Evolutionary conservation across 2,113 vertebrate species (phyloP).

Genomic region (Pteronura brasiliensis): DNA sequence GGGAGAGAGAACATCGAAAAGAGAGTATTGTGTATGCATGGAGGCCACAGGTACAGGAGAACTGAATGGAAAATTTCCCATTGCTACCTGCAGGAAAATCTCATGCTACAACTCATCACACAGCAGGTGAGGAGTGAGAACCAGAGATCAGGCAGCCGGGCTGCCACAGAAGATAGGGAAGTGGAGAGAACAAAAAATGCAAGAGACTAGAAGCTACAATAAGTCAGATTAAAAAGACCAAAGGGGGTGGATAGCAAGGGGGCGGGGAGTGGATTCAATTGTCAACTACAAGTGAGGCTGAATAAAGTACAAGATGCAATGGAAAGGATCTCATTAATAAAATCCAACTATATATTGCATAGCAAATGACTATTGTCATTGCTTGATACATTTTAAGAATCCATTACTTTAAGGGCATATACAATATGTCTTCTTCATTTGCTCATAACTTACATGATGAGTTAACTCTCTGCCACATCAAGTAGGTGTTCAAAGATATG

Average conservation of each 20-base stretch:
- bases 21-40: background rate
- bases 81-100: background rate
- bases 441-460: background rate
- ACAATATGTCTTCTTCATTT: background rate
- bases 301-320: background rate
- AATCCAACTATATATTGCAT: background rate
- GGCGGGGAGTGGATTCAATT: background rate
- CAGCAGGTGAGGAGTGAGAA: background rate
- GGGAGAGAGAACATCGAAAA: constrained; percentile 33
- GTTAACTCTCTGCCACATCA: background rate
- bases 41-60: background rate
- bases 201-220: background rate
- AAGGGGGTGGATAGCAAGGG: background rate
- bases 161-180: constrained; percentile 6
- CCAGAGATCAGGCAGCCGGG: background rate
- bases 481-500: background rate
- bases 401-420: background rate
- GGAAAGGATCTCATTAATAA: background rate
- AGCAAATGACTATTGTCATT: background rate
- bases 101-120: background rate
- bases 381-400: background rate
- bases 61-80: background rate
- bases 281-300: background rate
- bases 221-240: background rate
- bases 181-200: background rate